phyloP scores from a whole-genome alignment of 92 coral and sea anemone species.

The Isaurus tuberculatus region DNA sequence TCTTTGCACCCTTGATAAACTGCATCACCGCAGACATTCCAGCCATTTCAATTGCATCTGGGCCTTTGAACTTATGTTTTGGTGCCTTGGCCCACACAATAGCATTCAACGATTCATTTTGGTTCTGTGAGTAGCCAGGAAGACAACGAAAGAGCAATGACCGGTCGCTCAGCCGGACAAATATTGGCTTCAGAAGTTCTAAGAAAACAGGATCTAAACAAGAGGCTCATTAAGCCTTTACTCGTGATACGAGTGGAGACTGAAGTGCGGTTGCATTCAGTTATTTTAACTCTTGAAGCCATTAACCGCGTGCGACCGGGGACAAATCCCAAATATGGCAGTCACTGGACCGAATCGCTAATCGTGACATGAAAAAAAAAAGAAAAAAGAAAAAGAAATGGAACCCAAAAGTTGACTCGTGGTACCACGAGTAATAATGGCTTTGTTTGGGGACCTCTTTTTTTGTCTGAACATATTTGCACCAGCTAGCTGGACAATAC shows the following conservation, averaged over 20 bases:
- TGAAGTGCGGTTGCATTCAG: too few species aligned
- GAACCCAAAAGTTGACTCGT: too few species aligned
- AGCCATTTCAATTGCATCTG: slow-evolving; percentile 52
- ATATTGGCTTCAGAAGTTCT: slow-evolving; percentile 46
- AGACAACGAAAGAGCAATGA: slow-evolving; percentile 43
- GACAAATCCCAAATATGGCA: too few species aligned
- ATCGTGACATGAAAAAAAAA: too few species aligned
- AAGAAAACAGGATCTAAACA: slow-evolving; percentile 52
- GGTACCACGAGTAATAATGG: too few species aligned
- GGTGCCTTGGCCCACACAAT: slow-evolving; percentile 52
- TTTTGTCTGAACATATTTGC: slow-evolving; percentile 25
- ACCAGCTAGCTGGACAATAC: slow-evolving; percentile 38
- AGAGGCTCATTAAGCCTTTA: too few species aligned
- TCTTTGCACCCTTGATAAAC: slow-evolving; percentile 36
- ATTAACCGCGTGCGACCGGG: too few species aligned
- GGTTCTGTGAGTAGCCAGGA: slow-evolving; percentile 48
- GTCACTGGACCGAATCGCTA: too few species aligned
- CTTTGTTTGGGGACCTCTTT: slow-evolving; percentile 8
- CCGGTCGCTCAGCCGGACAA: slow-evolving; percentile 45
- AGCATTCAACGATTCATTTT: slow-evolving; percentile 37
- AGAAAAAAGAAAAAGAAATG: too few species aligned
- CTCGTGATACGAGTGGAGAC: too few species aligned
- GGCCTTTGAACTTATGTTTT: slow-evolving; percentile 50
- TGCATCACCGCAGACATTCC: slow-evolving; percentile 56
- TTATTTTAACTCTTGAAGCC: too few species aligned